A percentile compares a stretch with the other conserved stretches of the same genome.
These are phyloP conservation scores for Nyctibius bracteatus DNA, from an alignment of 2,113 vertebrate genomes.

Conservation along the genomic window DNA sequence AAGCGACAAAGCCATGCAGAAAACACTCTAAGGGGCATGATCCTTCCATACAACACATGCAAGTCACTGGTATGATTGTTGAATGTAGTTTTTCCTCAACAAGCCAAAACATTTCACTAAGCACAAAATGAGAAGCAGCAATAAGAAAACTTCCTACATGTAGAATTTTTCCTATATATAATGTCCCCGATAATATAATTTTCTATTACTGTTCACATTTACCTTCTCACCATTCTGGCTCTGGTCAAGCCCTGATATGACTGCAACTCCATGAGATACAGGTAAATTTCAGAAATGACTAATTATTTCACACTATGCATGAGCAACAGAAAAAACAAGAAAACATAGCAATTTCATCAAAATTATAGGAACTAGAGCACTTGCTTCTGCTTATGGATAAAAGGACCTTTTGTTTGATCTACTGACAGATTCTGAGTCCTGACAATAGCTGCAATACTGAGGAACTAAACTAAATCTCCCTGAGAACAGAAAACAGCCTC, in stretches of 20 bases:
- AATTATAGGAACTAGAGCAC: not conserved
- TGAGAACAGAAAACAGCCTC: not conserved
- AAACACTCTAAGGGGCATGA: not conserved
- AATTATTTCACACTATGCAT: not conserved
- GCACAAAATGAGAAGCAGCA: not conserved
- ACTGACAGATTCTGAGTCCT: not conserved
- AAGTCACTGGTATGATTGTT: not conserved
- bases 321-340: not conserved
- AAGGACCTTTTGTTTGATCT: not conserved
- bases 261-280: not conserved
- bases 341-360: not conserved
- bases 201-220: not conserved
- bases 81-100: not conserved
- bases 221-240: not conserved
- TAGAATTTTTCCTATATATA: not conserved
- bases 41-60: not conserved
- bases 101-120: not conserved
- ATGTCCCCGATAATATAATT: not conserved
- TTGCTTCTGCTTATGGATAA: not conserved
- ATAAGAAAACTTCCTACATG: fast-evolving
- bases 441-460: not conserved
- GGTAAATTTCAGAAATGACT: not conserved
- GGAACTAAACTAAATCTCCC: not conserved
- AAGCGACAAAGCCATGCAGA: not conserved
- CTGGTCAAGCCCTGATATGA: not conserved